These are phyloP conservation scores for Drosophila glabriapex DNA, from an alignment of 2,888 invertebrate genomes.

Conservation along the genomic window DNA sequence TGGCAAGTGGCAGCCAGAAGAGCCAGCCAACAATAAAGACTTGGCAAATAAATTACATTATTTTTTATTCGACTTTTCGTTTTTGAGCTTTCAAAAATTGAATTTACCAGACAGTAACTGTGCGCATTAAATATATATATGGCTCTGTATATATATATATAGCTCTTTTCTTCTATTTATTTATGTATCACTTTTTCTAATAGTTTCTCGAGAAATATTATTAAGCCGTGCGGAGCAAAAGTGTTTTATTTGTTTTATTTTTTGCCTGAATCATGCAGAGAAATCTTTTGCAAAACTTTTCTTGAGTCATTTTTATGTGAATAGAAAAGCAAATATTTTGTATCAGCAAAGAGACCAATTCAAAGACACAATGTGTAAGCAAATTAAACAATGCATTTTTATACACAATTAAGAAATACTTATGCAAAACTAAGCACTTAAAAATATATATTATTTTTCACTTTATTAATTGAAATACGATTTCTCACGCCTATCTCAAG, in stretches of 20 bases:
- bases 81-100: conserved; percentile 10
- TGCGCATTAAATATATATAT: not conserved
- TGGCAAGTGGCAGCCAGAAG: conserved; percentile 36
- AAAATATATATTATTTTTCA: not conserved
- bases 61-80: conserved; percentile 25
- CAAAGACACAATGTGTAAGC: not conserved
- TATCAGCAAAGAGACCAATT: no score
- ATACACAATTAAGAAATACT: not conserved
- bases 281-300: conserved; percentile 2
- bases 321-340: not conserved
- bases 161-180: not conserved
- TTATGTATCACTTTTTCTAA: not conserved
- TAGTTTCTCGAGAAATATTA: not conserved
- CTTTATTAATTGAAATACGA: not conserved
- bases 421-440: not conserved
- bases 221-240: not conserved
- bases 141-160: not conserved
- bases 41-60: conserved; percentile 29
- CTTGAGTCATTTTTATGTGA: not conserved
- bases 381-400: not conserved
- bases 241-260: not conserved
- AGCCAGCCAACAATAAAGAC: conserved; percentile 11
- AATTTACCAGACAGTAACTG: conserved; percentile 20
- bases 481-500: not conserved
- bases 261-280: not conserved